These are phyloP conservation scores for Proterorhinus semilunaris DNA, from an alignment of 2,113 vertebrate genomes.

Conservation along the genomic window DNA sequence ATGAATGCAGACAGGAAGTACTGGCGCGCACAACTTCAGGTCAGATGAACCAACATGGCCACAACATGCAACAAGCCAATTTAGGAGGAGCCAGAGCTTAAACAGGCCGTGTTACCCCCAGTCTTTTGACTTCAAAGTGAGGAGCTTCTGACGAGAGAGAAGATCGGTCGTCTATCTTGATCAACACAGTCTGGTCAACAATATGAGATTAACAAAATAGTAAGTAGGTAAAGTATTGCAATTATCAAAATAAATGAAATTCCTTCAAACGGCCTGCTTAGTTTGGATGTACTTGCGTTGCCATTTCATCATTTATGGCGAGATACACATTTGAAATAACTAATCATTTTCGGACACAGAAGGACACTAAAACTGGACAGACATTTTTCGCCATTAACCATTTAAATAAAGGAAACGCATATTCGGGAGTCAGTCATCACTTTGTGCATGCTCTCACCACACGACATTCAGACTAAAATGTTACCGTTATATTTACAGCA, in stretches of 20 bases:
- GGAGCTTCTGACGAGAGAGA: no score
- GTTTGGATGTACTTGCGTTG: constrained; percentile 4
- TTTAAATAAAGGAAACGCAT: constrained; percentile 18
- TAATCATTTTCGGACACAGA: constrained; percentile 10
- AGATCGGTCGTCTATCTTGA: no score
- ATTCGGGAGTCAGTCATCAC: constrained; percentile 28
- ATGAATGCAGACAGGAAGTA: no score
- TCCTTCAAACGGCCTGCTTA: neutral
- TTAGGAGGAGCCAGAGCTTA: no score
- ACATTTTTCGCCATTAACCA: constrained; percentile 7
- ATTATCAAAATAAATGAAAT: neutral
- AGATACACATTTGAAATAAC: neutral
- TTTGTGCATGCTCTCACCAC: constrained; percentile 58
- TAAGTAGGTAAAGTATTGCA: neutral
- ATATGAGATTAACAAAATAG: no score
- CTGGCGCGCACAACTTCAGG: no score
- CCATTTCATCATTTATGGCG: neutral
- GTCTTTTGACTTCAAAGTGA: no score
- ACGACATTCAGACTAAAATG: constrained; percentile 47
- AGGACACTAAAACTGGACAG: constrained; percentile 16
- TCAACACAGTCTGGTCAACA: no score
- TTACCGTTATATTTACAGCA: constrained; percentile 52
- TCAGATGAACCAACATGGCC: no score
- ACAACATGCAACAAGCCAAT: no score
- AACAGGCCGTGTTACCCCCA: no score